phyloP scores from a whole-genome alignment of 2,888 invertebrate genomes.

The Campaea margaritaria region DNA sequence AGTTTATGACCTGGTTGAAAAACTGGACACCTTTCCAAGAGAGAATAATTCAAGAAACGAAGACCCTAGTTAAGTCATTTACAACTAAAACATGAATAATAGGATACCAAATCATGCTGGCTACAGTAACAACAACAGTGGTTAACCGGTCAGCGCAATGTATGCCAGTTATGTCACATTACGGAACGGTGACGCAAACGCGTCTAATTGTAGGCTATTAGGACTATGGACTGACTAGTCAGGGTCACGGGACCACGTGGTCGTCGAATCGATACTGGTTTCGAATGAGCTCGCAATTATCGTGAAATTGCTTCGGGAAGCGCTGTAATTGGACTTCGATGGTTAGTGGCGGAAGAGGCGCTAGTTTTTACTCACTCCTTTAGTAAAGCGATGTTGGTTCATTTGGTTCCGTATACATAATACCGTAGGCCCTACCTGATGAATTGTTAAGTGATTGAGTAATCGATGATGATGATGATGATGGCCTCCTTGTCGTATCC shows the following conservation, averaged over 20 bases:
- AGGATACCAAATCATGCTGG: constrained; percentile 1
- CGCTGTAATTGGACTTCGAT: constrained; percentile 3
- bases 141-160: constrained; percentile 13
- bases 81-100: too few relatives aligned
- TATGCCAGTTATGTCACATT: constrained; percentile 24
- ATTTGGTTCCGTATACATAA: too few relatives aligned
- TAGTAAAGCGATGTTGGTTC: too few relatives aligned
- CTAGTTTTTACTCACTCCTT: too few relatives aligned
- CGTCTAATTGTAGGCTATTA: constrained; percentile 18
- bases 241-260: constrained; percentile 21
- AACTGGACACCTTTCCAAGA: too few relatives aligned
- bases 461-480: too few relatives aligned
- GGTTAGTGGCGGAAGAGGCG: background rate
- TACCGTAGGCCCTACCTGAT: too few relatives aligned
- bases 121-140: constrained; percentile 2
- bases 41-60: too few relatives aligned
- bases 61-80: too few relatives aligned
- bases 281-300: constrained; percentile 9
- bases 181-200: constrained; percentile 24
- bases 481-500: too few relatives aligned
- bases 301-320: constrained; percentile 8
- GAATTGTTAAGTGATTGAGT: too few relatives aligned
- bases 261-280: constrained; percentile 8
- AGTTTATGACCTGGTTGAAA: too few relatives aligned
- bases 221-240: constrained; percentile 7